Base-by-base conservation (phyloP, 2,888 invertebrate species). In the Carpatolechia fugitivella region DNA sequence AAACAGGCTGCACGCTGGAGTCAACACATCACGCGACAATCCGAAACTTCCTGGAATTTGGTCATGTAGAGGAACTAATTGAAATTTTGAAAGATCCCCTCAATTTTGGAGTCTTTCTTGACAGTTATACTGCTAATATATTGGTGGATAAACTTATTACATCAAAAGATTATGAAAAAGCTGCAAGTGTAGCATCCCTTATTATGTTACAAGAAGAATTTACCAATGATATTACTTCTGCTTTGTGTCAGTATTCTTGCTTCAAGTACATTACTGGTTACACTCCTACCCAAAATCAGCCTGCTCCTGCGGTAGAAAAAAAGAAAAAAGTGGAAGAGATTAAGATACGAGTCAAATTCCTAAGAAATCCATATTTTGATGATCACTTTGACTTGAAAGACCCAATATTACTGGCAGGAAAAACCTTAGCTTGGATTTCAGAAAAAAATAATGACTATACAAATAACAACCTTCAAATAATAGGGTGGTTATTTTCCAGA, bases 101-200 rank as follows among this genome's bases (percentile, higher is more conserved):
- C 13, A 95, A 95, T 72, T 99, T 95, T 89, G 99, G 99, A 1
- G 82, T 99, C 31, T 98, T 98, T 75, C 92, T 97, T n/a, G 97
- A 99, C 82, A 82, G 93, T 58, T 95, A 93, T 65, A 91, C 93
- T 30, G 94, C 94, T 7, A 97, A 96, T 79, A 87, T 98, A 51
- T 81, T 98, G 35, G 90, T 99, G 85, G 95, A 98, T 74, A 91
- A 92, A 54, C 94, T 96, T 68, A 82, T 98, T 55, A 93, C 94
- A 69, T 83, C 90, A 31, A 85, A 93, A 54, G 92, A 96, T 71
- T 95, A 88, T 75, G 88, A 89, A 40, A 89, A 91, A 56, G 98
- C 98, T 13, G 94, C 96, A 0, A 92, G 93, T 77, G 89, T 97
- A 13, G 96, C 96, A 0, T 91, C 92, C 54, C 88, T 96, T 56